Percentiles rank a stretch among this genome's conserved stretches.
Conservation (phyloP, 2,797 vertebrate genomes). For the Hylomyscus alleni region DNA sequence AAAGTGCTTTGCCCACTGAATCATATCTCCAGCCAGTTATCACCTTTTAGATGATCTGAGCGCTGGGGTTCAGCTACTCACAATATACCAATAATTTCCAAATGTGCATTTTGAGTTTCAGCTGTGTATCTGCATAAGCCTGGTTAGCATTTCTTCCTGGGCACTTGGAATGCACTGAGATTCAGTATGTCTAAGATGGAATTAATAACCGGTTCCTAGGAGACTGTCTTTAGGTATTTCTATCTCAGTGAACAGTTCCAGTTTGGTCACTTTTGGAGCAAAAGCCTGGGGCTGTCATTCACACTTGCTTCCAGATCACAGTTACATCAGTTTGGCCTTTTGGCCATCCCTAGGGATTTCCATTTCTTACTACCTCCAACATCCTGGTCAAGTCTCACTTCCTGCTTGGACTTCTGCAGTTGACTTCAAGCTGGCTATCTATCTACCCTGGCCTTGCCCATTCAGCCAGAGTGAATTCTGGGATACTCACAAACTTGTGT, state of each 20-base stretch:
- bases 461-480: not conserved
- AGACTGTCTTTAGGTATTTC: not conserved
- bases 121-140: not conserved
- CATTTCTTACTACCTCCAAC: not conserved
- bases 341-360: not conserved
- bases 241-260: not conserved
- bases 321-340: not conserved
- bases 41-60: not conserved
- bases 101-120: not conserved
- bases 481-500: not conserved
- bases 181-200: not conserved
- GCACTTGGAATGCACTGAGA: not conserved
- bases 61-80: not conserved
- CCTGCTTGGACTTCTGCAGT: not conserved
- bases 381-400: not conserved
- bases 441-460: not conserved
- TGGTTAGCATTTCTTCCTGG: conserved; percentile 1
- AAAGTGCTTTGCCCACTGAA: not conserved
- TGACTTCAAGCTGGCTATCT: not conserved
- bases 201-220: not conserved
- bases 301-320: not conserved
- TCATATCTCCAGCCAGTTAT: not conserved
- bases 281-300: not conserved
- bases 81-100: not conserved
- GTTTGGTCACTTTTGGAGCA: not conserved